Percentiles rank a stretch among this genome's conserved stretches.
Conservation (phyloP, 2,113 vertebrate genomes). For the Apteryx owenii region DNA sequence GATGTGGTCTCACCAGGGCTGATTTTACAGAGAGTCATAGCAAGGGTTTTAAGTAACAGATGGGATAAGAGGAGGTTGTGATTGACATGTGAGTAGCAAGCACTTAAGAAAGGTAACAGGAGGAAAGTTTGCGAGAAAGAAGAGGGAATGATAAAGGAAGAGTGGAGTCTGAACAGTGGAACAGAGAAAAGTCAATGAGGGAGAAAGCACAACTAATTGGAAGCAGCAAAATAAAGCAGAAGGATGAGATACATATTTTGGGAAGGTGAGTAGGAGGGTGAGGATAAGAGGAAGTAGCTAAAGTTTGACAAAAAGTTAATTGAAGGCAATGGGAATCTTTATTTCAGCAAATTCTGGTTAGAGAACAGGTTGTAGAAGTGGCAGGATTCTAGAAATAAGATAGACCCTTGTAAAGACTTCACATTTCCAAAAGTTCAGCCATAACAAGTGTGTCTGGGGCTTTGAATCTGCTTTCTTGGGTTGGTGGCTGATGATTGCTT, state of each 20-base stretch:
- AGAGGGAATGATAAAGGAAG: background rate
- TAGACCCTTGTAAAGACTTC: conserved; percentile 11
- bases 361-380: background rate
- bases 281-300: conserved; percentile 24
- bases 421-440: background rate
- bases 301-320: conserved; percentile 32
- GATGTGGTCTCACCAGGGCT: background rate
- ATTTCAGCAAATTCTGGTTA: conserved; percentile 33
- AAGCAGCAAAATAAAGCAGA: conserved; percentile 27
- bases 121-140: background rate
- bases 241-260: background rate
- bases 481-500: background rate
- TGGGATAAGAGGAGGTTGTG: background rate
- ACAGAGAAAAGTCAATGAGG: background rate
- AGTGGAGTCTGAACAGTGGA: background rate
- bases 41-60: background rate
- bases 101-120: background rate
- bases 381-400: conserved; percentile 22
- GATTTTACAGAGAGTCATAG: background rate
- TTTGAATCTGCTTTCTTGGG: background rate
- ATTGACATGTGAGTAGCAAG: background rate
- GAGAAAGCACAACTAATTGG: conserved; percentile 33
- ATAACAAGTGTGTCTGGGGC: background rate
- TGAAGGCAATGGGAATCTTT: conserved; percentile 40
- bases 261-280: conserved; percentile 50